Conservation (phyloP, 2,113 vertebrate genomes). For the Podarcis raffonei region DNA sequence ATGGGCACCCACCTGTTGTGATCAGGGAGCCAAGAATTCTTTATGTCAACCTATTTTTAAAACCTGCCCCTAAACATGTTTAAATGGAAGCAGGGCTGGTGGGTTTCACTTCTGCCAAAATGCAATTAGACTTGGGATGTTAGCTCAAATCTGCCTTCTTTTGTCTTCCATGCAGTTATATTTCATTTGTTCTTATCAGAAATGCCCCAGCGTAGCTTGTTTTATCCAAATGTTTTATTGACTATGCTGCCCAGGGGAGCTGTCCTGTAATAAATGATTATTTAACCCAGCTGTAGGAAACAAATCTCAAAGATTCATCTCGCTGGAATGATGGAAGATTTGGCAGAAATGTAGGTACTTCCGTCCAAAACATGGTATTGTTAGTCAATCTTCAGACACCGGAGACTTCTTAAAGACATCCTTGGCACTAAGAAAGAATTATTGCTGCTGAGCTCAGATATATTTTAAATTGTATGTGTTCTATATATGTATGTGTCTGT, state of each 20-base stretch:
- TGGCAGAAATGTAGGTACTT: background rate
- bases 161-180: background rate
- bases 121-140: background rate
- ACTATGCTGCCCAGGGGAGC: background rate
- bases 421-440: background rate
- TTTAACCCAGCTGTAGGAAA: background rate
- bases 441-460: background rate
- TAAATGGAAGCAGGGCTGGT: background rate
- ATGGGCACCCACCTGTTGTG: accelerated
- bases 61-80: background rate
- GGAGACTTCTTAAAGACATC: background rate
- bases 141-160: background rate
- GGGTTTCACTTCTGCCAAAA: background rate
- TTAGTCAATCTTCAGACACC: background rate
- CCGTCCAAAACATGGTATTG: background rate
- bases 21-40: background rate
- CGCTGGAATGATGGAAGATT: background rate
- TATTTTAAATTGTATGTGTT: background rate
- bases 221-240: constrained; percentile 17
- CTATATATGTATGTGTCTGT: too few relatives aligned
- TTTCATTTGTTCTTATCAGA: background rate
- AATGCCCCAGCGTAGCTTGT: background rate
- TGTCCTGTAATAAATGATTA: accelerated
- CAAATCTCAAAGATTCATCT: background rate
- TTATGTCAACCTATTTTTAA: background rate